Base-by-base conservation (phyloP, 2,888 invertebrate species). In the Aphodius sticticus region DNA sequence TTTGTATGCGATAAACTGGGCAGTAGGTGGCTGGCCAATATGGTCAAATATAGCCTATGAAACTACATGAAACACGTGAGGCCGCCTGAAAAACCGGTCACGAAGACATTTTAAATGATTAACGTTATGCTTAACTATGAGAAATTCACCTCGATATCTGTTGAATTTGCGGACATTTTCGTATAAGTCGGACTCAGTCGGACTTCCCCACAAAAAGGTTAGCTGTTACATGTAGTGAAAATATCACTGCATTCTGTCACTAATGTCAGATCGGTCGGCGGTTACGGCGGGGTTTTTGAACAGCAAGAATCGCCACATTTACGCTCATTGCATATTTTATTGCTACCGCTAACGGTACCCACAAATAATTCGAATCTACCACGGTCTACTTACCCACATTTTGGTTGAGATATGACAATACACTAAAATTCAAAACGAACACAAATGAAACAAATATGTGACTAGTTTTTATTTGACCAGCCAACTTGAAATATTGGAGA, bases 91-190 rank as follows among this genome's bases (percentile, higher is more conserved):
- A 53, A 53, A 53, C 53, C 12, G 74, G 35, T 74, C 7, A 71
- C 15, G 16, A 26, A 26, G 4, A 26, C 12, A n/a, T 15, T 26
- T 7, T 9, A 36, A 35, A 36, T 16, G 6, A 38, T 53, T 77
- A 69, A 71, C 16, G 36, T 70, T 16, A 38, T 37, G 75, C 69
- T 16, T 16, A 76, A 70, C 7, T 70, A 26, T 9, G 26, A 7
- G 15, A 77, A 76, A 80, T 69, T 85, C 87, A 88, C 88, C 86
- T 88, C 88, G 82, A 85, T 86, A 85, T 88, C 88, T 81, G 87
- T 82, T 70, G 85, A 86, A 86, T 87, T 88, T 82, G 87, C 85
- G 78, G 88, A 87, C 88, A 88, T 88, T 85, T 86, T 87, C 82
- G 84, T 82, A 76, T 83, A 82, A 81, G 85, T 83, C 83, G 84